Evolutionary conservation across 1,140 invertebrate genomes (phyloP).

Genomic region (Camponotus pennsylvanicus): DNA sequence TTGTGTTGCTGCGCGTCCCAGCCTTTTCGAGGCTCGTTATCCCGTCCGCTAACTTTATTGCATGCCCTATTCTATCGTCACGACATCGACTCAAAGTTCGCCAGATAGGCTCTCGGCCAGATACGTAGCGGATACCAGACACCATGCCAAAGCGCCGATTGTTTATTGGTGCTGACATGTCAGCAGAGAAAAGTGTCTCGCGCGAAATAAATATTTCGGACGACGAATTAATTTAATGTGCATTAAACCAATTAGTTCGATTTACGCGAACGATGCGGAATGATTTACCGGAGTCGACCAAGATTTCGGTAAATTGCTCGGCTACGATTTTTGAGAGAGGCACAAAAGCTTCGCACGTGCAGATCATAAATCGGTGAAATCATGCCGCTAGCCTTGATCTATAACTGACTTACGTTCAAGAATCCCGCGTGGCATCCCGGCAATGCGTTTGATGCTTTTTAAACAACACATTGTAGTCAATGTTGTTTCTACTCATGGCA

Average conservation of each 20-base stretch:
- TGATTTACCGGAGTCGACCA: not conserved
- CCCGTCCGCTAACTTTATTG: conserved; percentile 7
- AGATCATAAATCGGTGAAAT: conserved; percentile 39
- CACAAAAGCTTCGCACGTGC: not conserved
- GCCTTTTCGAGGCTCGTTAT: not conserved
- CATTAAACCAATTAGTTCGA: not conserved
- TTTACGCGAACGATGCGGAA: not conserved
- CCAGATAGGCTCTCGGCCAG: conserved; percentile 53
- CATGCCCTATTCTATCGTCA: not conserved
- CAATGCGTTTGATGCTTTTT: conserved; percentile 28
- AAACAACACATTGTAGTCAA: conserved; percentile 16
- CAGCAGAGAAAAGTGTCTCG: too few species aligned
- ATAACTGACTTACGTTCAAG: conserved; percentile 8
- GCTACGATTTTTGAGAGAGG: not conserved
- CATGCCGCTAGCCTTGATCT: conserved; percentile 23
- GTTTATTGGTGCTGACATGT: conserved; percentile 53
- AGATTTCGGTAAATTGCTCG: not conserved
- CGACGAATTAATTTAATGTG: not conserved
- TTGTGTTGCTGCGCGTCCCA: not conserved
- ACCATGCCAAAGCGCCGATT: conserved; percentile 62
- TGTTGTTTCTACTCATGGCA: not conserved
- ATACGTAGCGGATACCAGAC: conserved; percentile 53
- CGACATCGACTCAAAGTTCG: conserved; percentile 2
- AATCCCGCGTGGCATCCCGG: not conserved
- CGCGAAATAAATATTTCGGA: conserved; percentile 20